Base-by-base conservation (phyloP, 2,113 vertebrate species). In the Trematomus loennbergii region DNA sequence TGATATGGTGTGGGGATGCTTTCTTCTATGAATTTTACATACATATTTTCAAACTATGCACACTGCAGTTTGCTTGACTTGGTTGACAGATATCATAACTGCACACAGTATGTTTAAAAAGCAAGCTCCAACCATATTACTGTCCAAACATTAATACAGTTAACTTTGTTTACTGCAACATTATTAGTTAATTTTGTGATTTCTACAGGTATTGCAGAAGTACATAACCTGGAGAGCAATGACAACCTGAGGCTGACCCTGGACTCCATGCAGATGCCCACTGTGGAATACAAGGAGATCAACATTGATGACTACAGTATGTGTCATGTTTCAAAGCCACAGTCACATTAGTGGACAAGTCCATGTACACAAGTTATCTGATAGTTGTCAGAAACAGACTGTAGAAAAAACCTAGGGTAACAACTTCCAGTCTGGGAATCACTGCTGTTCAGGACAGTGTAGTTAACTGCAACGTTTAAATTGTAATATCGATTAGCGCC, bases 241-340 rank as follows among this genome's bases (percentile, higher is more conserved):
- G 95, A 95, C 70, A 95, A 95, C 13, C 94, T 99, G n/a, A 94
- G 93, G 90, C 84, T 75, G 79, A 92, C 91, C 1, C 72, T 98
- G 52, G 93, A 92, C 52, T 94, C 95, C 36, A 94, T 96, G 82
- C 98, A 99, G 95, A 99, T 98, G 96, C 98, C 98, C 12, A 94
- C 78, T 29, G 93, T 96, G 60, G 97, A 99, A 49, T 98, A 97
- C 92, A 90, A 43, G 71, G 94, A 96, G 46, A 94, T 99, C 74
- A 91, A 88, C 85, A 85, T 96, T 3, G 96, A 97, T 0, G 97
- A 98, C 87, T 99, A 98, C 91, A 95, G 98, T 99, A 94, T 71
- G 97, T 94, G 36, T 36, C 46, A 46, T 4, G 22, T 46, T 6
- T 53, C 57, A 52, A 2, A 36, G 53, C 53, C 52, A 55, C 13